Base-by-base conservation (phyloP, 2,113 vertebrate species). In the Thymallus thymallus region DNA sequence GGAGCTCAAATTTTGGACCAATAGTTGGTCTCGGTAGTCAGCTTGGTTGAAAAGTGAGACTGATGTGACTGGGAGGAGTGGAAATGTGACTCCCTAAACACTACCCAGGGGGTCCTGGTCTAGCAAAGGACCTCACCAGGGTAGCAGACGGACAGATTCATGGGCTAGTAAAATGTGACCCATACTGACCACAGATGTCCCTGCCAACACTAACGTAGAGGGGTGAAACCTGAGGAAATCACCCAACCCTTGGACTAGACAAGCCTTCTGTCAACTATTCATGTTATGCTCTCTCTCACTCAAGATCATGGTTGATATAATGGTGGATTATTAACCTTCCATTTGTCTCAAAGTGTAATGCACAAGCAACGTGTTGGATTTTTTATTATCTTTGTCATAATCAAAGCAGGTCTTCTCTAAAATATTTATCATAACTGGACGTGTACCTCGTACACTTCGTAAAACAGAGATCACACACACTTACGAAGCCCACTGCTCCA, bases 401-500 rank as follows among this genome's bases (percentile, higher is more conserved):
- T 7, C 32, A 41, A 9, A 9, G 84, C 55, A 65, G 76, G 72
- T 84, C 84, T 85, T 85, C 87, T 85, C 87, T 84, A 85, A 86
- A 87, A 78, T 76, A 85, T 85, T 20, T 61, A 81, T 83, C 83
- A 85, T 76, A 80, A 87, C 73, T 82, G 35, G 72, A 72, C 69
- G 82, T 81, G 76, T 83, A 87, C 16, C 5, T 20, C 18, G 4
- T 60, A 9, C 35, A 41, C 35, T 10, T 9, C 10, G 6, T 60
- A 3, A 63, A n/a, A 63, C 22, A 63, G 3, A 61, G 46, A n/a
- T 9, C 58, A 23, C 58, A 41, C 10, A 29, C 4, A 18, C 24
- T 22, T 64, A 16, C 3, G 14, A 16, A 51, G 16, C 26, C 12
- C 46, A 26, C 9, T 14, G n/a, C n/a, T n/a, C n/a, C n/a, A n/a